A percentile compares a stretch with the other conserved stretches of the same genome.
These are phyloP conservation scores for Nematolebias whitei DNA, from an alignment of 2,113 vertebrate genomes.

Conservation along the genomic window DNA sequence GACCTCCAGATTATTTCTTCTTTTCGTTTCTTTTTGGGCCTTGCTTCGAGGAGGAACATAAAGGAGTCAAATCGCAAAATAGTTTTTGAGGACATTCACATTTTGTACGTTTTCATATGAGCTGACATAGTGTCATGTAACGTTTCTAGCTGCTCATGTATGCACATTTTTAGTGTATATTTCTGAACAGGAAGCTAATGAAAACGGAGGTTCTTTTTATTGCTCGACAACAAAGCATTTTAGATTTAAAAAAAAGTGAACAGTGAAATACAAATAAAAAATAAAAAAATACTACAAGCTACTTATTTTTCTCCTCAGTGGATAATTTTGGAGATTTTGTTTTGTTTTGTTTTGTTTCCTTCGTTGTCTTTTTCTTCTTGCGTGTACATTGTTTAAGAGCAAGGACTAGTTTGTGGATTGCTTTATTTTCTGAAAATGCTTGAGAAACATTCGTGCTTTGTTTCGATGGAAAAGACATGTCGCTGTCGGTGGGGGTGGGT, in stretches of 20 bases:
- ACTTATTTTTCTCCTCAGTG: conserved; percentile 85
- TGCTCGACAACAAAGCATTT: conserved; percentile 90
- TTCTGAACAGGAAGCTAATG: conserved; percentile 93
- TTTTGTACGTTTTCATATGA: conserved; percentile 99
- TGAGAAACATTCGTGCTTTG: conserved; percentile 88
- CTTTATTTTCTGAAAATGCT: conserved; percentile 96
- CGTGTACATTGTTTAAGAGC: conserved; percentile 93
- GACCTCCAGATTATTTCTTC: conserved; percentile 84
- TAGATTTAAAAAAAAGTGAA: conserved; percentile 83
- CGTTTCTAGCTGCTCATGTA: conserved; percentile 96
- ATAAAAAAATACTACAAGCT: conserved; percentile 79
- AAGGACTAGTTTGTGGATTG: conserved; percentile 88
- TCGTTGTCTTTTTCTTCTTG: conserved; percentile 65
- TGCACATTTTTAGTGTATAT: conserved; percentile 99
- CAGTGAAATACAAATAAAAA: conserved; percentile 76
- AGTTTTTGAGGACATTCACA: conserved; percentile 98
- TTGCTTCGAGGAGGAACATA: conserved; percentile 91
- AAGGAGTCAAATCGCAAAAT: conserved; percentile 88
- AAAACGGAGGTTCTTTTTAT: conserved; percentile 92
- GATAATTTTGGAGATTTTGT: conserved; percentile 83
- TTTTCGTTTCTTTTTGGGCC: conserved; percentile 83
- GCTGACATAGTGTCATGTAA: conserved; percentile 96
- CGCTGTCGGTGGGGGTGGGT: conserved; percentile 91
- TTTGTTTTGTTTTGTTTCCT: conserved; percentile 69
- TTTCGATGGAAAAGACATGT: conserved; percentile 79